These are phyloP conservation scores for Acrocera orbiculus DNA, from an alignment of 2,888 invertebrate species.

Conservation along the genomic window DNA sequence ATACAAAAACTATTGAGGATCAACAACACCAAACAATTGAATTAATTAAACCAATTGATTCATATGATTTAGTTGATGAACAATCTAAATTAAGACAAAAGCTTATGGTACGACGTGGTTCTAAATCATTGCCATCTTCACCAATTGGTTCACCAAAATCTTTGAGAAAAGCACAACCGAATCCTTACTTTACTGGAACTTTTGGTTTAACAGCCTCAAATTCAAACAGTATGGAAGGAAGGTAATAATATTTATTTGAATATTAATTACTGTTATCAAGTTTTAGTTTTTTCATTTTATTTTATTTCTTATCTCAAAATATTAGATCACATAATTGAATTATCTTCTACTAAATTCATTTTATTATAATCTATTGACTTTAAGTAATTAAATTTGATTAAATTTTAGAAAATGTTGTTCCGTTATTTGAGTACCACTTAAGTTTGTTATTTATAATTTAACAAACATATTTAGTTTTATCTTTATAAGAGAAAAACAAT, in stretches of 20 bases:
- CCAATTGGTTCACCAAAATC: slow-evolving; percentile 42
- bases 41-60: slow-evolving; percentile 14
- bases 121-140: slow-evolving; percentile 52
- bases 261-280: neutral
- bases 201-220: slow-evolving; percentile 14
- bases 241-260: slow-evolving; percentile 4
- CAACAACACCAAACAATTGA: slow-evolving; percentile 9
- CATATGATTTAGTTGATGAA: too few relatives aligned
- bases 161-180: slow-evolving; percentile 33
- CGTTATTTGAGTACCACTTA: too few relatives aligned
- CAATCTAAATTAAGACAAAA: too few relatives aligned
- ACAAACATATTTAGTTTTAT: too few relatives aligned
- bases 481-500: too few relatives aligned
- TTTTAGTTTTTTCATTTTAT: neutral
- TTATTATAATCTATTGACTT: too few relatives aligned
- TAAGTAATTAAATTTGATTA: too few relatives aligned
- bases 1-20: slow-evolving; percentile 12
- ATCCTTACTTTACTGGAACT: slow-evolving; percentile 38
- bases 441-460: too few relatives aligned
- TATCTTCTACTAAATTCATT: too few relatives aligned
- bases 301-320: too few relatives aligned
- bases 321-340: too few relatives aligned
- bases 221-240: slow-evolving; percentile 7
- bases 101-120: slow-evolving; percentile 40
- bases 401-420: too few relatives aligned